Base-by-base conservation (phyloP, 2,113 vertebrate species). In the Ceyx cyanopectus region DNA sequence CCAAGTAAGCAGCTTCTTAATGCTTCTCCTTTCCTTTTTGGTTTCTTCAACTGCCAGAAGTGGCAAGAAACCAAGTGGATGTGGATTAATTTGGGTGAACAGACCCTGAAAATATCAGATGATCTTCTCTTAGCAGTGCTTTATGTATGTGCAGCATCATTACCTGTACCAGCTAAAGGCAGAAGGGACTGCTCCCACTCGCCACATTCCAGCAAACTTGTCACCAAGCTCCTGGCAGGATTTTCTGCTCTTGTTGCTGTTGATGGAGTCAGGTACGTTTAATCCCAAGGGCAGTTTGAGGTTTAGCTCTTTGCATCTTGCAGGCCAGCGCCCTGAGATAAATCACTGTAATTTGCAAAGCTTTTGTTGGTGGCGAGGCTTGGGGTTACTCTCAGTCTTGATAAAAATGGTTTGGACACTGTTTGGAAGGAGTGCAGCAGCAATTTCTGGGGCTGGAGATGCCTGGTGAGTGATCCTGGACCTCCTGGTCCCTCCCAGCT, bases 121-220 rank as follows among this genome's bases (percentile, higher is more conserved):
- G 18, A 41, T 29, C 13, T 60, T 8, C 3, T 45, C 21, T 32
- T 20, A 85, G 70, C 45, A 21, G 27, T 54, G 60, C 53, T 82
- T 76, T n/a, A 9, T 6, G 27, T 58, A 4, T 0, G 0, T 24
- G 32, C 54, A 89, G 48, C 48, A 15, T 17, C 1, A 0, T 23
- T 37, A 46, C 54, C 57, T 43, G 77, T 30, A 20, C 15, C 32
- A 76, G 72, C 3, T 4, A 6, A 51, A 5, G 24, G 34, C 27
- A 32, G 11, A 43, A 53, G 23, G 27, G 10, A 29, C 67, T 70
- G 77, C 84, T 90, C 46, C 18, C 1, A 60, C 74, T 89, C 69
- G 2, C 65, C 2, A 1, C 74, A 70, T 15, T 60, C 78, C 78
- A 50, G 41, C 37, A 69, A 54, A 16, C 81, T 75, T 54, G 56